A percentile compares a stretch with the other conserved stretches of the same genome.
Evolutionary conservation across 2,888 invertebrate genomes (phyloP).

Genomic region (Acanthosepion esculentum): DNA sequence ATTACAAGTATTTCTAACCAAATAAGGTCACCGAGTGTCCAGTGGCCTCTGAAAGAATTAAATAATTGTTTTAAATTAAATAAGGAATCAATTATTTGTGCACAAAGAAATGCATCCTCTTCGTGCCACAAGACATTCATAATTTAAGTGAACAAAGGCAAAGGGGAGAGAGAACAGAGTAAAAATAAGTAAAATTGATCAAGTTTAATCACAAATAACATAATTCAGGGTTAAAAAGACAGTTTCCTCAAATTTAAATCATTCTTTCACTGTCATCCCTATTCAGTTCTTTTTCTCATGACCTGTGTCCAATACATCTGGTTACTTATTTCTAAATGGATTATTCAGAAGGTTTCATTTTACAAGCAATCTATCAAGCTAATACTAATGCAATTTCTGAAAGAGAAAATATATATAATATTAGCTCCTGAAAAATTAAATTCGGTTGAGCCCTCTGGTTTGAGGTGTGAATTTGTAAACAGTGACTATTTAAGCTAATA

Average conservation of each 20-base stretch:
- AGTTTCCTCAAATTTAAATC: background rate
- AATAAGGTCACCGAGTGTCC: slow-evolving; percentile 23
- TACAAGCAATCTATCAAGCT: too few species aligned
- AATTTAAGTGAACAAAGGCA: background rate
- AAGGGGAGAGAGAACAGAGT: background rate
- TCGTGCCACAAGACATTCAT: background rate
- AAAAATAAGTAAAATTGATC: background rate
- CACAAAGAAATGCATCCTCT: background rate
- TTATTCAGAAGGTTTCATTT: too few species aligned
- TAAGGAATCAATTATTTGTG: background rate
- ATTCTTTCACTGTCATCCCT: background rate
- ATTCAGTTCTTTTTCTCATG: too few species aligned
- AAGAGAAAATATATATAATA: too few species aligned
- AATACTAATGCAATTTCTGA: too few species aligned
- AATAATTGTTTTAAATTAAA: background rate
- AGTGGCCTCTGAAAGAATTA: background rate
- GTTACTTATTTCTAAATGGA: background rate
- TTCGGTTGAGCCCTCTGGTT: too few species aligned
- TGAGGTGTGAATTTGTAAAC: too few species aligned
- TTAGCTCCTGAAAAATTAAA: too few species aligned
- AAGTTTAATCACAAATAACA: background rate
- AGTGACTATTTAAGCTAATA: too few species aligned
- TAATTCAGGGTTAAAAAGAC: background rate
- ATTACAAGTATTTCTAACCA: background rate
- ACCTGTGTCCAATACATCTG: background rate